These are phyloP conservation scores for Pteronura brasiliensis DNA, from an alignment of 2,113 vertebrate species.

Conservation along the genomic window DNA sequence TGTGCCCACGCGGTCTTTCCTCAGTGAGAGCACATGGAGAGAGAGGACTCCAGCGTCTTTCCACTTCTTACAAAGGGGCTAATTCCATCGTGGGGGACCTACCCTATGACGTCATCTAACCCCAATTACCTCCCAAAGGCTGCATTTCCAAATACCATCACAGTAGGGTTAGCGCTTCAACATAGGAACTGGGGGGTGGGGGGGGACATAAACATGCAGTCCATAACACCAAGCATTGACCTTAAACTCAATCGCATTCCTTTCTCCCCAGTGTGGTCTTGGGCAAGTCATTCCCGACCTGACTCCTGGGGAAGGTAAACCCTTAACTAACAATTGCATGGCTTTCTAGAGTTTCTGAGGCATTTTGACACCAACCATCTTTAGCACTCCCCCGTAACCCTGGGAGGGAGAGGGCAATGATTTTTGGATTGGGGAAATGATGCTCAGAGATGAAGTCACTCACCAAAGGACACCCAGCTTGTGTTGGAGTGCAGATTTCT, in stretches of 20 bases:
- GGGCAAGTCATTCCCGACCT: neutral
- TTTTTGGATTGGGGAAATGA: neutral
- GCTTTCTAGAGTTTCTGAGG: neutral
- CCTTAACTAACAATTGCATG: neutral
- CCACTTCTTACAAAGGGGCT: neutral
- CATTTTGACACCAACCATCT: neutral
- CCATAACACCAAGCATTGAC: neutral
- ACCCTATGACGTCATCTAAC: too few relatives aligned
- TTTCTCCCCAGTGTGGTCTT: neutral
- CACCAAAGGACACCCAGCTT: neutral
- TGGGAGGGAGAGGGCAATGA: neutral
- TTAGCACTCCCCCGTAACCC: neutral
- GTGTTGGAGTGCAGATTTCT: neutral
- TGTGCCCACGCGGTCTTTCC: neutral
- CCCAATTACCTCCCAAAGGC: neutral
- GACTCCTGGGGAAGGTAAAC: neutral
- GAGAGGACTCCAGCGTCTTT: fast-evolving
- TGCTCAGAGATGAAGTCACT: neutral
- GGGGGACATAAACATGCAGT: neutral
- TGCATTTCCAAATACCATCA: neutral
- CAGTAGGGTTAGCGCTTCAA: too few relatives aligned
- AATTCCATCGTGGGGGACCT: neutral
- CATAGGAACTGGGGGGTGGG: neutral
- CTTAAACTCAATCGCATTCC: neutral
- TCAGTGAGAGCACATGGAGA: fast-evolving